Base-by-base conservation (phyloP, 2,888 invertebrate species). In the Volucella bombylans region DNA sequence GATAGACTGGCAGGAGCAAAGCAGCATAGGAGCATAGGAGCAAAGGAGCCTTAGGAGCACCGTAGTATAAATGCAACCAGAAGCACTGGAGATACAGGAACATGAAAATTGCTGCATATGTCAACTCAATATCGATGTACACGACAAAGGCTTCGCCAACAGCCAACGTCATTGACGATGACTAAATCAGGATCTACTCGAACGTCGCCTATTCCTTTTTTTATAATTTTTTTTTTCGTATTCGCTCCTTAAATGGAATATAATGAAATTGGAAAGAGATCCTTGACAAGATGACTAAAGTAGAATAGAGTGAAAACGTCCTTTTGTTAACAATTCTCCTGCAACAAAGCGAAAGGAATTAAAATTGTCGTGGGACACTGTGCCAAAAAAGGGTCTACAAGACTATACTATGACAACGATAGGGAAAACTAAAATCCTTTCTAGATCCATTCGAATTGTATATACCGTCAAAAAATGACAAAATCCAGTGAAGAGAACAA, bases 51-150 rank as follows among this genome's bases (percentile, higher is more conserved):
- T 23, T 23, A 3, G 23, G 23, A 23, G 23, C 18, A 18, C 18
- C 18, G 1, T 18, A 1, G 18, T 2, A 18, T 2, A 18, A 18
- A 2, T 1, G 18, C 23, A 23, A 23, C 23, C 23, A 23, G 23
- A 23, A 23, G 23, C 23, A 23, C 23, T 23, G 4, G 4, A 23
- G 23, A 23, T 2, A 23, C 23, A 23, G 23, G 59, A 8, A 49
- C 47, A 45, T n/a, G 47, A 47, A 54, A 18, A 61, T 11, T 61
- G 61, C 31, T 68, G 61, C 76, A 77, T 69, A 78, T 64, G 71
- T 79, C 71, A 79, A 65, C 57, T 64, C 31, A 59, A 59, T 79
- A 79, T 71, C 62, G 69, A 47, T n/a, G 45, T 59, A 50, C n/a
- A 18, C 9, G 31, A 18, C 31, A 14, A 12, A 49, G n/a, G 14